Evolutionary conservation across 2,113 vertebrate genomes (phyloP), one percentile per base, ranked within the genome.

Genomic region (Entosphenus tridentatus): DNA sequence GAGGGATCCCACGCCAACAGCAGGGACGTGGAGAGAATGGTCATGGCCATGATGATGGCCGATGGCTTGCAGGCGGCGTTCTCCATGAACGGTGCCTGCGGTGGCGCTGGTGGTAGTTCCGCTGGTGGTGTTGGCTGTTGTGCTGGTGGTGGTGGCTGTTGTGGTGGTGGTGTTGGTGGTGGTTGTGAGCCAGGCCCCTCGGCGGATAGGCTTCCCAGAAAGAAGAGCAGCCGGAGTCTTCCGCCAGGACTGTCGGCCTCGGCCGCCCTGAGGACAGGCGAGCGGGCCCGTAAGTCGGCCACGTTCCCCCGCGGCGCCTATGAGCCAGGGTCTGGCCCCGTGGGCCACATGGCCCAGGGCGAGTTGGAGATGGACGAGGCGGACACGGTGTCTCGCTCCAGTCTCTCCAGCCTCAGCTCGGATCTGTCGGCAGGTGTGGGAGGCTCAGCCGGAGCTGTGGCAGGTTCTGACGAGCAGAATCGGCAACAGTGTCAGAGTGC

Each of bases 291-390:
- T 65, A 65, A 65, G 21, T n/a, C 62, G n/a, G n/a, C 62, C n/a
- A 65, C 62, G n/a, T 65, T 65, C 21, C 62, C 62, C 62, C 62
- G 62, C n/a, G 62, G 62, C 9, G 62, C 62, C 62, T 65, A 65
- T 10, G 62, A 65, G n/a, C 21, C 62, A 16, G 62, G 62, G 62
- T 16, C n/a, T 18, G n/a, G n/a, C 10, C 62, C 62, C n/a, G n/a
- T 65, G 62, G n/a, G 21, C 62, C 39, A 39, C 39, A 39, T 39
- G 39, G 39, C 39, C 39, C 39, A 39, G 39, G 39, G 39, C 39
- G 39, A 39, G 39, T 39, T 39, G 39, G 39, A 39, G 39, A 39
- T 39, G 39, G 39, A 39, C 39, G 39, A 39, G 39, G 39, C 62
- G 21, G 21, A 21, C 10, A 16, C 62, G 62, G 62, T 18, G 10